These are phyloP conservation scores for Philhelius pedissequus DNA, from an alignment of 2,888 invertebrate species.

Conservation along the genomic window DNA sequence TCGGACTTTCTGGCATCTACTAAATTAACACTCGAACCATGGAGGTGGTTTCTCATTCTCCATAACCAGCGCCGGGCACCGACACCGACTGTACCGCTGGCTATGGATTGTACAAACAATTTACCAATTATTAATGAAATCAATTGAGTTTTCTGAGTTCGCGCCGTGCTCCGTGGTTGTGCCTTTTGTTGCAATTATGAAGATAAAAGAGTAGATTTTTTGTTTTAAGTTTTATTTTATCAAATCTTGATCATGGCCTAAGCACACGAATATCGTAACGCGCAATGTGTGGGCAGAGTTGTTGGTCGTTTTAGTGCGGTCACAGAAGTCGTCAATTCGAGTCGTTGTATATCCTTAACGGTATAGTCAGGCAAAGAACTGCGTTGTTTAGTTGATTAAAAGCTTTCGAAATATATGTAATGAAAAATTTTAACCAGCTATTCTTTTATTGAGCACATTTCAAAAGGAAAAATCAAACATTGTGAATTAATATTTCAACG, in stretches of 20 bases:
- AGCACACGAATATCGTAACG: slow-evolving; percentile 15
- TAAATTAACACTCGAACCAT: slow-evolving; percentile 57
- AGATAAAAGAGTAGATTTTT: not conserved
- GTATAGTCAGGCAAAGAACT: slow-evolving; percentile 9
- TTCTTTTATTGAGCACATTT: slow-evolving; percentile 34
- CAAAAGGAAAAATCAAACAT: not conserved
- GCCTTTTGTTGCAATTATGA: not conserved
- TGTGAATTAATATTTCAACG: not conserved
- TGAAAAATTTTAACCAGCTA: not conserved
- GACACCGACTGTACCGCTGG: no score
- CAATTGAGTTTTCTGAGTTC: slow-evolving; percentile 50
- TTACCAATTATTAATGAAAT: slow-evolving; percentile 63
- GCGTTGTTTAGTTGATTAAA: slow-evolving; percentile 36
- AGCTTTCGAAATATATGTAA: not conserved
- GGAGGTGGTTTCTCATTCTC: slow-evolving; percentile 29
- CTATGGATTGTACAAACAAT: slow-evolving; percentile 20
- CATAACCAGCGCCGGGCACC: not conserved
- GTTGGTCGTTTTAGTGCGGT: slow-evolving; percentile 20
- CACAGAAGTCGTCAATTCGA: slow-evolving; percentile 27
- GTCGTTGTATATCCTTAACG: slow-evolving; percentile 27
- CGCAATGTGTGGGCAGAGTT: slow-evolving; percentile 53
- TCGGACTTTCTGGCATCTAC: slow-evolving; percentile 37
- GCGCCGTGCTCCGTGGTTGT: not conserved
- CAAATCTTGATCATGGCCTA: slow-evolving; percentile 51
- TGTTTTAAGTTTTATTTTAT: slow-evolving; percentile 30